A percentile compares a stretch with the other conserved stretches of the same genome.
These are phyloP conservation scores for Synanthedon andrenaeformis DNA, from an alignment of 2,888 invertebrate species.

Conservation along the genomic window DNA sequence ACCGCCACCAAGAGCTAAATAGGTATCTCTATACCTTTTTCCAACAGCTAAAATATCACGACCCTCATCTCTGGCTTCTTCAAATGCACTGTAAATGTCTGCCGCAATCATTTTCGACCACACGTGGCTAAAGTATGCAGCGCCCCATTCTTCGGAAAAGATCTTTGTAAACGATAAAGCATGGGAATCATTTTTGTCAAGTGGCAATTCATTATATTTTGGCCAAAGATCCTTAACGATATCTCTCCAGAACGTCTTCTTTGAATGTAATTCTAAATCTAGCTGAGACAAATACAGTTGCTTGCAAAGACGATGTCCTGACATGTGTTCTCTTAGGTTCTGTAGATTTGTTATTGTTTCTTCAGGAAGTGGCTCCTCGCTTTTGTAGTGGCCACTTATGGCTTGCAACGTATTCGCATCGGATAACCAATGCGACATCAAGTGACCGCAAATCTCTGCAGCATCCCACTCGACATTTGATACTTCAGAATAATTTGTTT, in stretches of 20 bases:
- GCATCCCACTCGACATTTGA: slow-evolving; percentile 96
- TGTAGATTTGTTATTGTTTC: slow-evolving; percentile 74
- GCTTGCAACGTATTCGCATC: slow-evolving; percentile 71
- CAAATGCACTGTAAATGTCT: slow-evolving; percentile 88
- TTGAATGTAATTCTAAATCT: slow-evolving; percentile 85
- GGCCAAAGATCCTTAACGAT: slow-evolving; percentile 84
- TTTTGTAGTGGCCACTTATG: slow-evolving; percentile 81
- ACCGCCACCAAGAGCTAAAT: slow-evolving; percentile 85
- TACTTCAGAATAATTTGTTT: slow-evolving; percentile 84
- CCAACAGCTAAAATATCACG: slow-evolving; percentile 71
- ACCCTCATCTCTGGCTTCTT: slow-evolving; percentile 72
- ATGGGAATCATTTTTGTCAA: slow-evolving; percentile 84
- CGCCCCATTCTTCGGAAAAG: slow-evolving; percentile 85
- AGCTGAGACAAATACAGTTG: slow-evolving; percentile 85
- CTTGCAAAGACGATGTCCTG: slow-evolving; percentile 81
- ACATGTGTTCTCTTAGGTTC: slow-evolving; percentile 77
- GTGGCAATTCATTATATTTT: slow-evolving; percentile 80
- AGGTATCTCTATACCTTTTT: slow-evolving; percentile 83
- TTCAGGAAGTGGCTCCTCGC: slow-evolving; percentile 77
- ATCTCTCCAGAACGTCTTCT: slow-evolving; percentile 85
- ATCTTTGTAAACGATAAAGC: slow-evolving; percentile 88
- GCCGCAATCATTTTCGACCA: slow-evolving; percentile 94
- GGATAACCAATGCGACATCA: slow-evolving; percentile 85
- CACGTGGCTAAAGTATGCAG: slow-evolving; percentile 85
- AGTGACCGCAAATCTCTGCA: slow-evolving; percentile 83